Conservation (phyloP, 1,140 invertebrate species). For the Brachionus paranguensis region DNA sequence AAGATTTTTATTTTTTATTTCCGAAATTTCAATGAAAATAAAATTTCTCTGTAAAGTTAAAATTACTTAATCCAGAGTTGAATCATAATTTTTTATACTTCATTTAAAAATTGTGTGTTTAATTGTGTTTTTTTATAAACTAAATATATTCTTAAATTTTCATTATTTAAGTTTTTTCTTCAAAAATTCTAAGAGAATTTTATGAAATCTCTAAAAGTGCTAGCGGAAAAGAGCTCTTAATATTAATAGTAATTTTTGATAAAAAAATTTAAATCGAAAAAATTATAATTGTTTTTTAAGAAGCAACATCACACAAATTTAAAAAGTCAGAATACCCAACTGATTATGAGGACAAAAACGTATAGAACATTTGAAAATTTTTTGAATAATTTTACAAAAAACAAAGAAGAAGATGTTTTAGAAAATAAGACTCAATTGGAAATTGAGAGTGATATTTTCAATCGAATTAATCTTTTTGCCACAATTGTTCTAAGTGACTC, state of each 20-base stretch:
- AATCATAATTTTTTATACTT: too few species aligned
- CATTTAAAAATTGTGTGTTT: too few species aligned
- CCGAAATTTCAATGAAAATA: too few species aligned
- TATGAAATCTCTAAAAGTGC: not conserved
- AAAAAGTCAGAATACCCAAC: not conserved
- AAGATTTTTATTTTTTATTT: too few species aligned
- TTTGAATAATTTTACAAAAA: not conserved
- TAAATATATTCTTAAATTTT: not conserved
- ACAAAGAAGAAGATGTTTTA: not conserved
- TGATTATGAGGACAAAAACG: not conserved
- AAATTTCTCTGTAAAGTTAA: too few species aligned
- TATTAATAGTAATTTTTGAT: not conserved
- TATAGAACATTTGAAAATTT: not conserved
- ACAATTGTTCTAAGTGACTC: slow-evolving; percentile 21
- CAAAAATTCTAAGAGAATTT: not conserved
- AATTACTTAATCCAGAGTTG: too few species aligned
- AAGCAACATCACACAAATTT: slow-evolving; percentile 8
- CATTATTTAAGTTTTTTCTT: not conserved
- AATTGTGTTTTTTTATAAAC: not conserved
- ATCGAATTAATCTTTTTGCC: not conserved
- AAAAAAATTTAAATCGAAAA: not conserved
- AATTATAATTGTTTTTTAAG: not conserved
- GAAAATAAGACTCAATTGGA: slow-evolving; percentile 9
- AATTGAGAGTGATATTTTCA: not conserved
- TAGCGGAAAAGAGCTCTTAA: not conserved